A percentile compares a stretch with the other conserved stretches of the same genome.
Conservation (phyloP, 2,888 invertebrate genomes). For the Conomelus anceps region DNA sequence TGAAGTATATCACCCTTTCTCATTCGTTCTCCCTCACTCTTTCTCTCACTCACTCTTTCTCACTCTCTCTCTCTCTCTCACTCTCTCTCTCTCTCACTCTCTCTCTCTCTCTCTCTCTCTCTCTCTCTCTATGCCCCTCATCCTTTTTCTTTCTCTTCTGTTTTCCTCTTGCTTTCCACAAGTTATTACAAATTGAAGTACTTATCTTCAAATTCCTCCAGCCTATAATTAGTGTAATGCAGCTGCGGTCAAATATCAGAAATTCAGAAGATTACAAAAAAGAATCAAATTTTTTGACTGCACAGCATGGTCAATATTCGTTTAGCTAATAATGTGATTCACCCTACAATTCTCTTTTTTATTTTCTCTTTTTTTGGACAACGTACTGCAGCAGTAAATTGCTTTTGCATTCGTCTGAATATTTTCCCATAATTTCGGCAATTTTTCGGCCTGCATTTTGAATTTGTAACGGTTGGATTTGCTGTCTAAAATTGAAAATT, state of each 20-base stretch:
- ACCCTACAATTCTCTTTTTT: not conserved
- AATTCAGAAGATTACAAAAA: not conserved
- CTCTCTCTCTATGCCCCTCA: not conserved
- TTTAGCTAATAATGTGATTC: not conserved
- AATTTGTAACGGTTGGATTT: not conserved
- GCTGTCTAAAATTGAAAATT: not conserved
- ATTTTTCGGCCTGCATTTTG: not conserved
- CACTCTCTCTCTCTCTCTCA: not conserved
- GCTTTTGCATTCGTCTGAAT: not conserved
- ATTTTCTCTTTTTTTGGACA: not conserved
- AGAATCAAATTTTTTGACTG: not conserved
- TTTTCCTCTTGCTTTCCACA: not conserved
- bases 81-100: slow-evolving; percentile 17
- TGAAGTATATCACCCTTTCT: too few species aligned
- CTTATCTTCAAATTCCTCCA: not conserved
- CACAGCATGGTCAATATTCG: not conserved
- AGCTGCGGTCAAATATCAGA: not conserved
- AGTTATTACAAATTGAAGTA: not conserved
- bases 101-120: not conserved
- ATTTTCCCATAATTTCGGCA: not conserved
- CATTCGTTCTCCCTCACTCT: too few species aligned
- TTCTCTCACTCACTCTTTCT: too few species aligned
- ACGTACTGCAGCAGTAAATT: not conserved
- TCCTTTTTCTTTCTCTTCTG: not conserved
- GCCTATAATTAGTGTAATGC: not conserved